Evolutionary conservation across 2,888 invertebrate genomes (phyloP), one percentile per base, ranked within the genome.

Genomic region (Cordylochernes scorpioides): DNA sequence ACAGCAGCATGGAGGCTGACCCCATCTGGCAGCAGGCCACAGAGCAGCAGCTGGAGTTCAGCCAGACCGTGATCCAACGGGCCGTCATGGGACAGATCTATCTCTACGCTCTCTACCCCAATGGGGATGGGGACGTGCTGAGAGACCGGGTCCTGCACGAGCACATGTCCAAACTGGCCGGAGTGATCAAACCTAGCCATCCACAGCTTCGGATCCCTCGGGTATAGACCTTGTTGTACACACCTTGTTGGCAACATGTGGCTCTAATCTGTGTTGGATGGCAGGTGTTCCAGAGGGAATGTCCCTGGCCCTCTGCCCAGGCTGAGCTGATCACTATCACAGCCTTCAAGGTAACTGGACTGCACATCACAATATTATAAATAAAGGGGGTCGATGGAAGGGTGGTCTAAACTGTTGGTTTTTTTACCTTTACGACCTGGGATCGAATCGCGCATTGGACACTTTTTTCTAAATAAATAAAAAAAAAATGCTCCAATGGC

Each of bases 251-350:
- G n/a, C 8, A 19, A n/a, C 8, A 19, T 19, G n/a, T 19, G 8
- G 8, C 8, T 19, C n/a, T 9, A 19, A 9, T 19, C n/a, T 19
- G 8, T n/a, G 14, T 5, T 22, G 14, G 14, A 5, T 22, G 41
- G 8, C 42, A 55, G 54, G 64, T 71, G 42, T 71, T 71, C 49
- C 67, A 74, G 48, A 71, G 73, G 48, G 91, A 91, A 48, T 82
- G 80, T 47, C 91, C 91, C 10, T 94, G 78, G 88, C 70, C 78
- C 17, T 77, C 82, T 46, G 88, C 88, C 24, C 88, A 91, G 57
- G 67, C 72, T 28, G 78, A 78, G 47, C 64, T 94, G 31, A 63
- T 68, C 21, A 71, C 77, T 41, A 71, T 88, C 50, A 71, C 78
- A 39, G 82, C 80, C 6, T 86, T 77, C 55, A 72, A 77, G 48